phyloP scores from a whole-genome alignment of 2,888 invertebrate species.

The Selenia dentaria region DNA sequence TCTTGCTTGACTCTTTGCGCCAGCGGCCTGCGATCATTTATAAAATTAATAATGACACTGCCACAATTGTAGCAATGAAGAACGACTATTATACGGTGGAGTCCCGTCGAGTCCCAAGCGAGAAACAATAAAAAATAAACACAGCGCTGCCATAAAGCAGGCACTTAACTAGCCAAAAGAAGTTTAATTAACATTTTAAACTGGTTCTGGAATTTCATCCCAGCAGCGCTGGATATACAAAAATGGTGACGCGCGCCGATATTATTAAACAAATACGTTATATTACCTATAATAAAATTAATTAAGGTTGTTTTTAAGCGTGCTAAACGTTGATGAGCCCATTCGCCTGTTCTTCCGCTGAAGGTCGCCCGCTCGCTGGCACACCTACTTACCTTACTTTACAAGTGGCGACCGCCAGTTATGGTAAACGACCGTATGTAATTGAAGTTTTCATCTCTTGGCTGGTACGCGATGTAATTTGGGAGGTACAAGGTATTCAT shows the following conservation, averaged over 20 bases:
- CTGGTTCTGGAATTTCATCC: conserved; percentile 33
- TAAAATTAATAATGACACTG: conserved; percentile 40
- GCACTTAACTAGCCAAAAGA: too few species aligned
- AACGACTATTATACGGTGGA: conserved; percentile 27
- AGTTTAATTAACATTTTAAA: conserved; percentile 39
- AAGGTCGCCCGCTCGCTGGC: conserved; percentile 69
- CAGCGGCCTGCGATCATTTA: conserved; percentile 35
- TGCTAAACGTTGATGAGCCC: conserved; percentile 66
- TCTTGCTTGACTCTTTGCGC: conserved; percentile 31
- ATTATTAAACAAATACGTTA: conserved; percentile 38
- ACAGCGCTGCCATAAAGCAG: conserved; percentile 17
- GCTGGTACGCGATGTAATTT: conserved; percentile 7
- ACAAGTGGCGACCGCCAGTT: conserved; percentile 39
- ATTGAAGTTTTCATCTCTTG: conserved; percentile 14
- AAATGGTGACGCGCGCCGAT: conserved; percentile 25
- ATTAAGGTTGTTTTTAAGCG: conserved; percentile 59
- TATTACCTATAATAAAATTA: conserved; percentile 42
- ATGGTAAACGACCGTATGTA: conserved; percentile 21
- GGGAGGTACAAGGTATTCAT: neutral
- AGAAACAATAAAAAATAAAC: conserved; percentile 30
- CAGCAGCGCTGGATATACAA: conserved; percentile 28
- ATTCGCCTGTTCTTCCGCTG: conserved; percentile 60
- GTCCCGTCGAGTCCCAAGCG: conserved; percentile 21
- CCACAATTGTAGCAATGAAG: conserved; percentile 45
- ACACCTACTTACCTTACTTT: conserved; percentile 53